Conservation (phyloP, 2,797 vertebrate species). For the Sarcophilus harrisii region DNA sequence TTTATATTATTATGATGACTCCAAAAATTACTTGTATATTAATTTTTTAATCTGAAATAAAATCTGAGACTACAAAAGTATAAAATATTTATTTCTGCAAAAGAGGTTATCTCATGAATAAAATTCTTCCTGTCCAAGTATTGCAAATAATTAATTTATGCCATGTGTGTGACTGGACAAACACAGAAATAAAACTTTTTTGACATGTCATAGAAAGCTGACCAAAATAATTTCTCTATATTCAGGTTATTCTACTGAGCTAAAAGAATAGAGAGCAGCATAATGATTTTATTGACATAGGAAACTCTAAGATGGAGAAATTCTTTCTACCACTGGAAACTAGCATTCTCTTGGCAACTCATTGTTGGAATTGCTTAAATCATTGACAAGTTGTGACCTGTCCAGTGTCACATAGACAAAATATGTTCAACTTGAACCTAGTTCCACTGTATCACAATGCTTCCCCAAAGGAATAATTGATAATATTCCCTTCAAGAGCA, state of each 20-base stretch:
- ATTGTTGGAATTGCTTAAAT: background rate
- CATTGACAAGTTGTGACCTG: background rate
- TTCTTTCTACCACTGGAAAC: background rate
- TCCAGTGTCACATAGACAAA: background rate
- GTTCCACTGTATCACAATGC: background rate
- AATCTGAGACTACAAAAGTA: conserved; percentile 21
- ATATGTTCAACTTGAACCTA: background rate
- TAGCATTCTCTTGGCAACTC: background rate
- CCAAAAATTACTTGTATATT: conserved; percentile 5
- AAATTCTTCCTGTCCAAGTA: conserved; percentile 63
- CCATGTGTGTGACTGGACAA: conserved; percentile 68
- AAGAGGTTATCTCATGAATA: conserved; percentile 71
- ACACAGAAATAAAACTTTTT: conserved; percentile 61
- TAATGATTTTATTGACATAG: background rate
- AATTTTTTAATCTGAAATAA: conserved; percentile 59
- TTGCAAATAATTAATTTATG: conserved; percentile 77
- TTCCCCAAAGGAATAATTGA: background rate
- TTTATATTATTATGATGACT: conserved; percentile 11
- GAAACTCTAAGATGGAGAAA: background rate
- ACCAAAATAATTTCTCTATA: conserved; percentile 60
- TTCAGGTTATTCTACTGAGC: conserved; percentile 45
- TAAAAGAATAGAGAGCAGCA: background rate
- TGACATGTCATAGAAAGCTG: conserved; percentile 44
- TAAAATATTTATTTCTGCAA: conserved; percentile 67
- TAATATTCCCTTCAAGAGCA: conserved; percentile 12